Base-by-base conservation (phyloP, 1,140 invertebrate genomes). In the Aricia agestis region DNA sequence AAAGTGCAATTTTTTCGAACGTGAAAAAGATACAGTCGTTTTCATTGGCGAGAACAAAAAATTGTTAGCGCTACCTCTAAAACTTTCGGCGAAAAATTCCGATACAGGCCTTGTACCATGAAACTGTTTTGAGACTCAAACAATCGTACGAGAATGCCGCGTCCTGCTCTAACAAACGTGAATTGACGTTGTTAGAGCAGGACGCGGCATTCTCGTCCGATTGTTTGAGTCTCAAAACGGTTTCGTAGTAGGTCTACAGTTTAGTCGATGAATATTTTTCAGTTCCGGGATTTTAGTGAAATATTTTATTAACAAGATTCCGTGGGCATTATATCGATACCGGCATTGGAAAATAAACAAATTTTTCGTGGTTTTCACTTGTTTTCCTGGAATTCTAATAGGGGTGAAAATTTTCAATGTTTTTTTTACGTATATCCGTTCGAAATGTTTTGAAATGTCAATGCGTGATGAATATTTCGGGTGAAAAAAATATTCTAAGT, bases 211-310 rank as follows among this genome's bases (percentile, higher is more conserved):
- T n/a, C n/a, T n/a, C n/a, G n/a, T n/a, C n/a, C n/a, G n/a, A n/a
- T n/a, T n/a, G n/a, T n/a, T n/a, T n/a, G n/a, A n/a, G n/a, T n/a
- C n/a, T n/a, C n/a, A n/a, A 57, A 7, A 9, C 5, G n/a, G 58
- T 17, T 11, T n/a, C n/a, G n/a, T n/a, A n/a, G n/a, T n/a, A n/a
- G n/a, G n/a, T n/a, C n/a, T n/a, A 9, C 7, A 7, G 59, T 61
- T 63, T 63, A 63, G 59, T 18, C 18, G 19, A 59, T 63, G 19
- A 19, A 31, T 63, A 63, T 63, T 63, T 63, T 25, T 63, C 13
- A 6, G 17, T 18, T 1, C 3, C 59, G 59, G 59, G 9, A 19
- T 19, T 61, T 63, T 63, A 11, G 17, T 4, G 3, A 63, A 63
- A 63, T 63, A 63, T 18, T 63, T 63, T 19, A 63, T 19, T 63